Conservation (phyloP, 2,113 vertebrate genomes). For the Ceuthmochares aereus region DNA sequence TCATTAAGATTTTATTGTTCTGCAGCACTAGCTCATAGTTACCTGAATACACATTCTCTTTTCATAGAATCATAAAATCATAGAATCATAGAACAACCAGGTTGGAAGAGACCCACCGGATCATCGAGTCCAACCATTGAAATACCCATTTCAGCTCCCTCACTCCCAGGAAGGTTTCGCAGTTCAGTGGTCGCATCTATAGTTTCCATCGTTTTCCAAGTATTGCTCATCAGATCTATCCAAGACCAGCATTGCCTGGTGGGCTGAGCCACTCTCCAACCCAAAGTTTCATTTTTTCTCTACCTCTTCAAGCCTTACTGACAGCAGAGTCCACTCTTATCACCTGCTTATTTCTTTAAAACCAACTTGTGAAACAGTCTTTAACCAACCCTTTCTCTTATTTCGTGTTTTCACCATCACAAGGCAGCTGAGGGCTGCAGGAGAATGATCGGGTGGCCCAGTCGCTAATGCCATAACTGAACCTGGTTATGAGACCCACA, state of each 20-base stretch:
- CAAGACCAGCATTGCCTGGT: not conserved
- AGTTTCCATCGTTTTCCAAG: not conserved
- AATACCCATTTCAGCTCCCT: not conserved
- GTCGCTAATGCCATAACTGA: not conserved
- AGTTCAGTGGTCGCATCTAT: not conserved
- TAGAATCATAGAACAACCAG: too few species aligned
- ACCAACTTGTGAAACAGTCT: not conserved
- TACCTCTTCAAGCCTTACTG: not conserved
- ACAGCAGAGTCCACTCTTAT: not conserved
- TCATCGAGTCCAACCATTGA: too few species aligned
- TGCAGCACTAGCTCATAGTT: not conserved
- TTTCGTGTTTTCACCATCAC: not conserved
- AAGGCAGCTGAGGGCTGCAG: not conserved
- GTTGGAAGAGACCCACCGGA: too few species aligned
- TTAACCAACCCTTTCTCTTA: not conserved
- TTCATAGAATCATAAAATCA: too few species aligned
- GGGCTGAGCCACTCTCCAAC: not conserved
- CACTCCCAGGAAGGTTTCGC: not conserved
- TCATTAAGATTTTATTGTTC: not conserved
- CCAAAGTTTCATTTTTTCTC: not conserved
- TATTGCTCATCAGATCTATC: not conserved
- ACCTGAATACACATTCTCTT: not conserved
- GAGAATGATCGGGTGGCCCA: not conserved
- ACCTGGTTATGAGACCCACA: not conserved
- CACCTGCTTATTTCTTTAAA: not conserved